These are phyloP conservation scores for Odocoileus hemionus DNA, from an alignment of 2,113 vertebrate species.

Conservation along the genomic window DNA sequence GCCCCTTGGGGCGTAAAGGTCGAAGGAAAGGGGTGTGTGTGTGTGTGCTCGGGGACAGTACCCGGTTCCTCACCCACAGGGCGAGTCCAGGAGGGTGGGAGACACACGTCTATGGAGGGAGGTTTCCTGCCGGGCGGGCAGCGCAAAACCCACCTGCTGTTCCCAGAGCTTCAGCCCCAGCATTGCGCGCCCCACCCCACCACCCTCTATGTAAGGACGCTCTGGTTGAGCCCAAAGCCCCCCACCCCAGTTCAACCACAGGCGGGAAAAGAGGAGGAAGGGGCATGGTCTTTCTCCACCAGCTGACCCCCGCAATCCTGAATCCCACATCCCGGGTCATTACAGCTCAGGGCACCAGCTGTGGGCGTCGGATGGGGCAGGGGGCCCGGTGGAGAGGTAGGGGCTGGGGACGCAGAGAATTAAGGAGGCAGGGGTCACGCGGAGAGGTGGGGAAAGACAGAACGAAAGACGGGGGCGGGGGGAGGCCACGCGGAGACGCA, in stretches of 20 bases:
- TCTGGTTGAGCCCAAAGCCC: not conserved
- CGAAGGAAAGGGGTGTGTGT: not conserved
- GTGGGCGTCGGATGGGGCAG: not conserved
- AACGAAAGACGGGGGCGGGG: not conserved
- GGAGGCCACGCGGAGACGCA: not conserved
- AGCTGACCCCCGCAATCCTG: accelerated
- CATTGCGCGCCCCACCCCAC: accelerated
- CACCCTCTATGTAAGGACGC: accelerated
- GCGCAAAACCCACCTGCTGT: not conserved
- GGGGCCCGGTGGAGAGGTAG: not conserved
- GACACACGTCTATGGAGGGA: not conserved
- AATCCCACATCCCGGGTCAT: not conserved
- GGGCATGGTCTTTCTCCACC: no score
- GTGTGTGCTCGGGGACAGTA: accelerated
- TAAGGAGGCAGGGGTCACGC: not conserved
- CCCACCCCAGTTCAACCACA: not conserved
- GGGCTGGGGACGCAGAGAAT: not conserved
- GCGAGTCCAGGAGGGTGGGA: not conserved
- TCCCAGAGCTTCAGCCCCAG: accelerated
- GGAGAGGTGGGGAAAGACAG: no score
- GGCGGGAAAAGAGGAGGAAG: not conserved
- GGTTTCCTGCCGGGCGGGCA: not conserved
- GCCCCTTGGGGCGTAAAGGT: accelerated
- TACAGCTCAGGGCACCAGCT: not conserved
- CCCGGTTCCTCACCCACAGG: accelerated